These are phyloP conservation scores for Stylophora pistillata DNA, from an alignment of 64 coral and sea anemone species.

Conservation along the genomic window DNA sequence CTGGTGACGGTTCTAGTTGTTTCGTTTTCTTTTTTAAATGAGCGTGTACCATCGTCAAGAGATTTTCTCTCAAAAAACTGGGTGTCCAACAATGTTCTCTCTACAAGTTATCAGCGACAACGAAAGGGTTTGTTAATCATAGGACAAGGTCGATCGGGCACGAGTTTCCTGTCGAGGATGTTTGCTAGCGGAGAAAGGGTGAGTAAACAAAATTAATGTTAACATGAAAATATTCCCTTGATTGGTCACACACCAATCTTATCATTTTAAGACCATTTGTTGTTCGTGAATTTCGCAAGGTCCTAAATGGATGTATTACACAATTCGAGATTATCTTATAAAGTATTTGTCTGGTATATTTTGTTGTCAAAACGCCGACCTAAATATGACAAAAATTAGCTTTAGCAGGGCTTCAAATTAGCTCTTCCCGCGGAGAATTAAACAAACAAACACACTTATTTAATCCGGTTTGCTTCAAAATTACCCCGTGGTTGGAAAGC, in stretches of 20 bases:
- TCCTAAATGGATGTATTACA: not conserved
- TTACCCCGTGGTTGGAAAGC: too few species aligned
- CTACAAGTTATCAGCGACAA: not conserved
- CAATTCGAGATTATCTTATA: not conserved
- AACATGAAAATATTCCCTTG: not conserved
- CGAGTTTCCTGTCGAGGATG: slow-evolving; percentile 35
- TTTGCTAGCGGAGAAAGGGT: slow-evolving; percentile 4
- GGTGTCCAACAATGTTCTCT: not conserved
- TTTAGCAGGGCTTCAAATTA: not conserved
- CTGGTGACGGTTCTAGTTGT: not conserved
- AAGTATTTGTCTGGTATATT: slow-evolving; percentile 10
- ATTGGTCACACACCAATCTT: too few species aligned
- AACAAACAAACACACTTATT: too few species aligned
- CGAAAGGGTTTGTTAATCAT: slow-evolving; percentile 27
- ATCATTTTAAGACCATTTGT: too few species aligned
- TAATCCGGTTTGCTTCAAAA: too few species aligned
- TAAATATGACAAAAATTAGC: not conserved
- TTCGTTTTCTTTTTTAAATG: not conserved
- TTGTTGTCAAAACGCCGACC: not conserved
- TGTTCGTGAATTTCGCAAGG: too few species aligned
- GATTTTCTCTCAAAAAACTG: not conserved
- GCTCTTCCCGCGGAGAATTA: not conserved
- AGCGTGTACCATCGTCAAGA: not conserved
- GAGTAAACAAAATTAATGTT: not conserved
- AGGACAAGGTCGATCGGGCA: slow-evolving; percentile 20